A percentile compares a stretch with the other conserved stretches of the same genome.
phyloP scores from a whole-genome alignment of 2,797 vertebrate genomes.

The Ispidina picta region DNA sequence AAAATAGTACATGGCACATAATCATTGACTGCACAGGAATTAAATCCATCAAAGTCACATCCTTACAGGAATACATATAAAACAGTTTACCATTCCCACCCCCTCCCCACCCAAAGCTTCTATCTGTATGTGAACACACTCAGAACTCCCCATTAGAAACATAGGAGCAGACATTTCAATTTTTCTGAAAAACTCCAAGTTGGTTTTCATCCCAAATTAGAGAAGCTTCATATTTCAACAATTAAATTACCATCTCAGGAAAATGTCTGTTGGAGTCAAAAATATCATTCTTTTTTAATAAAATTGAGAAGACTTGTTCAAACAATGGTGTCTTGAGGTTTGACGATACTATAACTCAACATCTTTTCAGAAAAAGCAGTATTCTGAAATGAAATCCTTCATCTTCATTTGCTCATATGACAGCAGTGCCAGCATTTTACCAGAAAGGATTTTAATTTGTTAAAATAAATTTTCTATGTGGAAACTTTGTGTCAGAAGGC shows the following conservation, averaged over 20 bases:
- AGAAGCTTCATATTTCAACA: neutral
- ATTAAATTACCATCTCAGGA: neutral
- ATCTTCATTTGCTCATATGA: neutral
- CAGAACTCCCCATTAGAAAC: neutral
- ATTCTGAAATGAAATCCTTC: conserved; percentile 3
- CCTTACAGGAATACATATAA: neutral
- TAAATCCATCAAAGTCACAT: neutral
- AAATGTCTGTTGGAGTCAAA: neutral
- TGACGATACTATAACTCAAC: neutral
- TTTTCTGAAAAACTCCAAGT: neutral
- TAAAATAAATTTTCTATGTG: neutral
- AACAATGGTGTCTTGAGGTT: neutral
- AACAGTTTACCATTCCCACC: neutral
- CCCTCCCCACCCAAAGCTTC: neutral
- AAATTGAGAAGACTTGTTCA: neutral
- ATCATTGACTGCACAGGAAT: neutral
- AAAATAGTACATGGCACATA: neutral
- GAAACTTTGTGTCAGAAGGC: neutral
- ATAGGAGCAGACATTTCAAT: neutral
- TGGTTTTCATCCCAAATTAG: neutral
- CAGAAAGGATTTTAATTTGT: neutral
- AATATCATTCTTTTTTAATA: neutral
- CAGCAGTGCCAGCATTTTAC: neutral
- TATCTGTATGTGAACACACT: neutral
- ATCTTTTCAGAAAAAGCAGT: neutral